Conservation (phyloP, 30 jellyfish, hydroid and myxozoan species). For the Sanderia malayensis region DNA sequence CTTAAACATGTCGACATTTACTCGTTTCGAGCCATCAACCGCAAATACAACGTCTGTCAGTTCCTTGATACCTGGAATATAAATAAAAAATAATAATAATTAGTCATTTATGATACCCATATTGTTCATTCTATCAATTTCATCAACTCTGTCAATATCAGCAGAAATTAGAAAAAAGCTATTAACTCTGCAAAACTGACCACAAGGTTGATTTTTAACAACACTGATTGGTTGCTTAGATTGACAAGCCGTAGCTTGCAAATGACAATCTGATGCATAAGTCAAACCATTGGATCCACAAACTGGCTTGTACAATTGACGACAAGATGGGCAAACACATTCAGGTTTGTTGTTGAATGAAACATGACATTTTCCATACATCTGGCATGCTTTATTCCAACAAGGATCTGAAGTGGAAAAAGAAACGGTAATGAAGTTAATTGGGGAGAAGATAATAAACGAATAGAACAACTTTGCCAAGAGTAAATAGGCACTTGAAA, state of each 20-base stretch:
- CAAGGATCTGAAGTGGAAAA: slow-evolving; percentile 40
- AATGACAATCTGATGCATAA: slow-evolving; percentile 64
- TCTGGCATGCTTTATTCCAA: slow-evolving; percentile 29
- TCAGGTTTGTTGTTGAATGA: slow-evolving; percentile 10
- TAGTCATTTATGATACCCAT: too few relatives aligned
- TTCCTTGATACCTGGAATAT: slow-evolving; percentile 52
- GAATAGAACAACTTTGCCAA: too few relatives aligned
- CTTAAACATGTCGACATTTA: slow-evolving; percentile 30
- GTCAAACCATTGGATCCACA: slow-evolving; percentile 84
- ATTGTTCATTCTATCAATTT: too few relatives aligned
- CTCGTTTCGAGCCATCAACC: slow-evolving; percentile 65
- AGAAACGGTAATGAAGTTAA: neutral
- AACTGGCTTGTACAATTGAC: slow-evolving; percentile 29
- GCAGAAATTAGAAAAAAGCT: too few relatives aligned
- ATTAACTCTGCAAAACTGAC: slow-evolving; percentile 64
- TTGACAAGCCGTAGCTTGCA: slow-evolving; percentile 56
- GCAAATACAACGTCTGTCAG: slow-evolving; percentile 49
- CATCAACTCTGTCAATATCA: too few relatives aligned
- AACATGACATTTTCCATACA: slow-evolving; percentile 38
- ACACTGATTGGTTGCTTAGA: slow-evolving; percentile 5
- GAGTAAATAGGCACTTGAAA: too few relatives aligned
- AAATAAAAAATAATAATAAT: neutral
- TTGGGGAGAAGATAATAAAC: neutral
- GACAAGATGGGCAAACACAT: slow-evolving; percentile 76
- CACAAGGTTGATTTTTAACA: slow-evolving; percentile 65